phyloP scores from a whole-genome alignment of 2,113 vertebrate genomes.

The Malurus alboscapulatus region DNA sequence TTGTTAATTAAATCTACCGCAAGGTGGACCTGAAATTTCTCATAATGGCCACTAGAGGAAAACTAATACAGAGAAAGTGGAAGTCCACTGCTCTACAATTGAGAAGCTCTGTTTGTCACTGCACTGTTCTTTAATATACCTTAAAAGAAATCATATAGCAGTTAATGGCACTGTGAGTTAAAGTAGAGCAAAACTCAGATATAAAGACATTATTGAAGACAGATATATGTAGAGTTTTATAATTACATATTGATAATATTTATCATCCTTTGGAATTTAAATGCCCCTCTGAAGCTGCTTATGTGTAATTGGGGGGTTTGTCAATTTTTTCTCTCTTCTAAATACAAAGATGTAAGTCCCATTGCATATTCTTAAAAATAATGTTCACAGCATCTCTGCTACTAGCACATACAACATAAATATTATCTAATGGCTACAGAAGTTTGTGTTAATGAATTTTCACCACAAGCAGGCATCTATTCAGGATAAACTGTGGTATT shows the following conservation, averaged over 20 bases:
- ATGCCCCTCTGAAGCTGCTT: neutral
- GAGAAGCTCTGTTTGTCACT: neutral
- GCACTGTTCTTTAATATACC: neutral
- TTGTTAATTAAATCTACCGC: neutral
- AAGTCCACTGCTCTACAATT: neutral
- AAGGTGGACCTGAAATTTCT: neutral
- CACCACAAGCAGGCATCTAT: neutral
- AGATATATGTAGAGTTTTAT: neutral
- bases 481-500: neutral
- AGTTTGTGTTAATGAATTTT: neutral
- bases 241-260: neutral
- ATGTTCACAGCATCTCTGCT: neutral
- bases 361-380: neutral
- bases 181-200: neutral
- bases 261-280: neutral
- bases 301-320: neutral
- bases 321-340: neutral
- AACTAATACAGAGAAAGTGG: neutral
- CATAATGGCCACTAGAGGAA: slow-evolving; percentile 21
- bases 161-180: neutral
- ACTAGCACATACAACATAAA: neutral
- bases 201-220: neutral
- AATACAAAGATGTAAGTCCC: neutral
- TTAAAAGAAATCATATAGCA: neutral
- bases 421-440: neutral